Conservation (phyloP, 1,140 invertebrate species). For the Drosophila takahashii region DNA sequence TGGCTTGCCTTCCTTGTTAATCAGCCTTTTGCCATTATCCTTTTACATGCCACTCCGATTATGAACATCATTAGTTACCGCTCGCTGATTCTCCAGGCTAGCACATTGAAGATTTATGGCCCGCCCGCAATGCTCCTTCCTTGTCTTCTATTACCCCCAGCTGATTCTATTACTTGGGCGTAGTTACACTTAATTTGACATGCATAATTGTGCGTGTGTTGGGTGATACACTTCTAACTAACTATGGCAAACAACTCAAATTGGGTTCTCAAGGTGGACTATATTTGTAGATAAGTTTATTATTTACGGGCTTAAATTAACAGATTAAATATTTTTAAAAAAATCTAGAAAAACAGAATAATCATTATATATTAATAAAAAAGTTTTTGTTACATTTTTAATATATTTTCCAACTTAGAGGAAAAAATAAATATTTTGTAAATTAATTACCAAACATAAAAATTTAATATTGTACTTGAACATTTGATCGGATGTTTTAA, state of each 20-base stretch:
- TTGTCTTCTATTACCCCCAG: constrained; percentile 6
- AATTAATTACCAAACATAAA: too few species aligned
- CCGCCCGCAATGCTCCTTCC: constrained; percentile 36
- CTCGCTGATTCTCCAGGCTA: constrained; percentile 57
- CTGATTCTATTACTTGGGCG: constrained; percentile 53
- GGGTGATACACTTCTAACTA: constrained; percentile 37
- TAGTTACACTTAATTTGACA: constrained; percentile 76
- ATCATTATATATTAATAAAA: too few species aligned
- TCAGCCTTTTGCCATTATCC: constrained; percentile 72
- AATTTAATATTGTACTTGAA: too few species aligned
- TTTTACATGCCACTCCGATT: constrained; percentile 79
- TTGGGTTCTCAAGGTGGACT: background rate
- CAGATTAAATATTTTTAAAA: background rate
- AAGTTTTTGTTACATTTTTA: too few species aligned
- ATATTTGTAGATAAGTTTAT: background rate
- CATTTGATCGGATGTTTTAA: background rate
- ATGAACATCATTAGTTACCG: constrained; percentile 82
- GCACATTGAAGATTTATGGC: constrained; percentile 70
- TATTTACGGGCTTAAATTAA: background rate
- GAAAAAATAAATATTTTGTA: too few species aligned
- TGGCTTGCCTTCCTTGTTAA: constrained; percentile 58
- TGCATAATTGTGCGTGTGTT: constrained; percentile 73
- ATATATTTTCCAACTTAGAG: too few species aligned
- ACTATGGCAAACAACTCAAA: constrained; percentile 16
- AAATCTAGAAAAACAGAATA: background rate